phyloP scores from a whole-genome alignment of 2,113 vertebrate genomes.

The Dromaius novaehollandiae region DNA sequence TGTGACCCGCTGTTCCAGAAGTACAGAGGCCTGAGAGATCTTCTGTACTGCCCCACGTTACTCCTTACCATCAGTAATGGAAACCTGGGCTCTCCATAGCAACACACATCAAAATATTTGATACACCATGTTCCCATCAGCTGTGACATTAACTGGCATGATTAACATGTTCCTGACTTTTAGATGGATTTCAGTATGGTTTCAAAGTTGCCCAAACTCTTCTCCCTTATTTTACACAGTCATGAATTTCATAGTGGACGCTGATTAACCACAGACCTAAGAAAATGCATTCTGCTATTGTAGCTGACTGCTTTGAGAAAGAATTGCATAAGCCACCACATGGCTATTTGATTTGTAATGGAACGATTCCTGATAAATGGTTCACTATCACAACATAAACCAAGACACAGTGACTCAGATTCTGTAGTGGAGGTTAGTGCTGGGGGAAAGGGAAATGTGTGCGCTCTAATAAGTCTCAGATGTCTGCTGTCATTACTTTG shows the following conservation, averaged over 20 bases:
- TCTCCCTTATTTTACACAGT: background rate
- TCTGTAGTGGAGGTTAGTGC: background rate
- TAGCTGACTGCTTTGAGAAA: background rate
- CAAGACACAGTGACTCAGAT: background rate
- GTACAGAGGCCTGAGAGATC: background rate
- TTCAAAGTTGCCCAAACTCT: background rate
- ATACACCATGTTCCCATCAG: background rate
- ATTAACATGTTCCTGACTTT: background rate
- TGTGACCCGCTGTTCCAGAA: background rate
- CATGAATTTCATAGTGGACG: background rate
- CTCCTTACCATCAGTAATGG: background rate
- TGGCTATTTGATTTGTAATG: conserved; percentile 47
- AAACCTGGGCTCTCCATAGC: background rate
- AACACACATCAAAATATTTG: background rate
- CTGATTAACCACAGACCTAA: background rate
- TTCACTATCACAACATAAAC: background rate
- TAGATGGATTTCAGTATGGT: background rate
- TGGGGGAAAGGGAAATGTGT: background rate
- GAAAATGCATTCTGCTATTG: background rate
- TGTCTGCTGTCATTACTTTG: background rate
- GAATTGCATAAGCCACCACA: background rate
- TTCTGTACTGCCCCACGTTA: background rate
- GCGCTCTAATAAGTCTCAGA: background rate
- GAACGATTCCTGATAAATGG: conserved; percentile 21
- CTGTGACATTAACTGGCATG: background rate